Conservation (phyloP, 2,797 vertebrate genomes). For the Arctocebus calabarensis region DNA sequence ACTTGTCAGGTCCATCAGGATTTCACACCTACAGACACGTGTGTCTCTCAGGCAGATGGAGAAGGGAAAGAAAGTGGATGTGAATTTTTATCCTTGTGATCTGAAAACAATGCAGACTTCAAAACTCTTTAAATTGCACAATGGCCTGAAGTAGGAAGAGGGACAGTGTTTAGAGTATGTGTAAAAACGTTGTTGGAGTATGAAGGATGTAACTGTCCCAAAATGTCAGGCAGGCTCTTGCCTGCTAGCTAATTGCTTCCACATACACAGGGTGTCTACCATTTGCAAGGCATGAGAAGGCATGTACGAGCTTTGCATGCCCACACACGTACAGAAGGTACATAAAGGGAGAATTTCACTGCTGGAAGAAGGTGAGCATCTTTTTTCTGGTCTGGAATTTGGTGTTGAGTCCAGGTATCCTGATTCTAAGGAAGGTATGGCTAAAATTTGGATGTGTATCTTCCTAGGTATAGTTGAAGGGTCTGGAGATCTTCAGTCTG, state of each 20-base stretch:
- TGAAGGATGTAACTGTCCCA: background rate
- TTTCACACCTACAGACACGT: background rate
- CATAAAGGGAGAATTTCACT: background rate
- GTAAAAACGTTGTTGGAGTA: background rate
- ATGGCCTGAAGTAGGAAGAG: background rate
- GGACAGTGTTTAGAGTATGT: background rate
- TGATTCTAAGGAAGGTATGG: no score
- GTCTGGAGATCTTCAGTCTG: background rate
- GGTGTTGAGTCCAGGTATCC: background rate
- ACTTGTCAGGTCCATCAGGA: background rate
- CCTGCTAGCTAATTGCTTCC: background rate
- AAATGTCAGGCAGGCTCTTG: background rate
- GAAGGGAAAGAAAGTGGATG: background rate
- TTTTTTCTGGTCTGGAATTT: background rate
- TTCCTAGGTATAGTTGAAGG: background rate
- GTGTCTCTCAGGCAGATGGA: background rate
- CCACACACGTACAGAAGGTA: background rate
- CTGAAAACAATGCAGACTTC: background rate
- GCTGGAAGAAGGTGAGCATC: background rate
- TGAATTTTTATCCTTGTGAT: background rate
- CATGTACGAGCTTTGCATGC: accelerated
- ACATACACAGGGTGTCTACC: background rate
- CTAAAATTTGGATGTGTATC: background rate
- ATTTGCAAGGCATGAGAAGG: background rate
- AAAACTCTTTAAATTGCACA: background rate